Base-by-base conservation (phyloP, 2,797 vertebrate species). In the Aplochiton taeniatus region DNA sequence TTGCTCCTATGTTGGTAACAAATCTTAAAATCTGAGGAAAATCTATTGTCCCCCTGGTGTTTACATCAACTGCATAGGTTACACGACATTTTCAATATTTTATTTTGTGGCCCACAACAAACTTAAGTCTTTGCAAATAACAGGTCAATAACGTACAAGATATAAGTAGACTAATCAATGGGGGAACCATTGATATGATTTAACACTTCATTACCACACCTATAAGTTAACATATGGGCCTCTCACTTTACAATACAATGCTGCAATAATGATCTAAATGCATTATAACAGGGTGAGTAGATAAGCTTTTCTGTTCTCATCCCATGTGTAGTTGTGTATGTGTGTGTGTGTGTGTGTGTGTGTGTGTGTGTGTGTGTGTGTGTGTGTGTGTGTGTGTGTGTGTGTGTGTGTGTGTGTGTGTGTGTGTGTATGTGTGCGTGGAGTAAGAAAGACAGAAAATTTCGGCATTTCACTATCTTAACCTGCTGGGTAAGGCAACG, bases 101-200 rank as follows among this genome's bases (percentile, higher is more conserved):
- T 88, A 83, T 88, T 89, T 76, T 70, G 63, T n/a, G 70, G 68
- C 66, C 78, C 75, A 76, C 83, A 79, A 80, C 80, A 83, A 68
- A 73, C 84, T 81, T 83, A 82, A 87, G 87, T 89, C 87, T 85
- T 84, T 84, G 71, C 74, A 73, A 69, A 74, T 75, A 82, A 74
- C 73, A 45, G 67, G 69, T 68, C 59, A 55, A 55, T 55, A 17
- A 73, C 77, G 88, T 76, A 79, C 83, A 74, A 81, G 73, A 65
- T 11, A 57, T 49, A 58, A 58, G 66, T 19, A 59, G 58, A 63
- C 56, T 42, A 53, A 54, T 73, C 31, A 31, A 6, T 31, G 31
- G 31, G 31, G 31, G 6, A 31, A 31, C 31, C 31, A 31, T 31
- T 31, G 31, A 31, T 31, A 31, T 31, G 31, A 63, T 77, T 82